Evolutionary conservation across 2,797 vertebrate genomes (phyloP).

Genomic region (Argentina silus): DNA sequence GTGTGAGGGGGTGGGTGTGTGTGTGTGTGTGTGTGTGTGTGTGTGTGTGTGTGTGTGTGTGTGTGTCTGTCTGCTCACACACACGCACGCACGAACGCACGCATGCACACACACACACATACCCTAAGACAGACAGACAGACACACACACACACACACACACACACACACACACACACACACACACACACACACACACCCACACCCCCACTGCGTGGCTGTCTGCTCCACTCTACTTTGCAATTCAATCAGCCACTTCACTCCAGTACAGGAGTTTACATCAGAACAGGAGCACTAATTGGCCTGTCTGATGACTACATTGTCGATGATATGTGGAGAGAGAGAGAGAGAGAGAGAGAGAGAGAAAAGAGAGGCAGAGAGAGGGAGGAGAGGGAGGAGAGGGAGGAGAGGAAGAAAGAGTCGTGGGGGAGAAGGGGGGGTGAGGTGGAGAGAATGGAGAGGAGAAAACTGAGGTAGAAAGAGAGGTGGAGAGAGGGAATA

Average conservation of each 20-base stretch:
- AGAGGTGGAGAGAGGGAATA: no score
- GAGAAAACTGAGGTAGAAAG: no score
- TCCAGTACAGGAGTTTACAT: not conserved
- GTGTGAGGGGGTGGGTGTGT: no score
- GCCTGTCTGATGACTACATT: not conserved
- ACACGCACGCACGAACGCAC: not conserved
- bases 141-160: not conserved
- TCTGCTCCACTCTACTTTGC: conserved; percentile 5
- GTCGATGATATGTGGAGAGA: not conserved
- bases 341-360: no score
- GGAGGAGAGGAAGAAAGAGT: no score
- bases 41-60: no score
- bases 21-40: no score
- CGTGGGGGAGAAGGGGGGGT: no score
- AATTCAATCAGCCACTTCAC: conserved; percentile 11
- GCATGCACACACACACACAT: not conserved
- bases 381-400: no score
- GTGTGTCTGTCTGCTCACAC: no score
- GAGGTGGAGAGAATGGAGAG: no score
- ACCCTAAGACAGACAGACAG: not conserved
- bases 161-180: not conserved
- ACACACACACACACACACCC: conserved; percentile 6
- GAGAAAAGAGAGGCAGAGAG: no score
- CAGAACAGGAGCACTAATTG: not conserved
- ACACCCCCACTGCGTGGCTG: conserved; percentile 1